Conservation (phyloP, 2,888 invertebrate genomes). For the Drosophila lacicola region DNA sequence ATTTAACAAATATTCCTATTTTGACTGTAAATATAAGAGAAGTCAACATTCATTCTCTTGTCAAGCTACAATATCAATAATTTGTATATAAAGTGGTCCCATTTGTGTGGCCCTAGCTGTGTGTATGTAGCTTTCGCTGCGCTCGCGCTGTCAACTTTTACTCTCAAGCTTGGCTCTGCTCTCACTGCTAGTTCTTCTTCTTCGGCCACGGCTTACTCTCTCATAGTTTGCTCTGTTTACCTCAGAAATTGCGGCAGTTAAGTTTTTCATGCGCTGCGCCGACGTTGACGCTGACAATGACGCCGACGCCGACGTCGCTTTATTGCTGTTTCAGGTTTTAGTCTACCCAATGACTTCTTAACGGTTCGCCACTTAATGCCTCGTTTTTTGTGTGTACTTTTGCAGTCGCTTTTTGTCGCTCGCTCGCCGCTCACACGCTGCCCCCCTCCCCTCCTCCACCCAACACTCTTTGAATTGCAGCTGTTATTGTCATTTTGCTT, state of each 20-base stretch:
- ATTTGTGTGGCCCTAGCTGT: background rate
- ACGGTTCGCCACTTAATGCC: constrained; percentile 78
- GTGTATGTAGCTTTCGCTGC: constrained; percentile 50
- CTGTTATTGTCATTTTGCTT: constrained; percentile 79
- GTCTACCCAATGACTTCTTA: constrained; percentile 76
- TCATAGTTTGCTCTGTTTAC: constrained; percentile 71
- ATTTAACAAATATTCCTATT: no score
- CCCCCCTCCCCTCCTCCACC: no score
- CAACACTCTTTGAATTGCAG: constrained; percentile 54
- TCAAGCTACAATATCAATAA: no score
- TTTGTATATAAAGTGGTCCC: background rate
- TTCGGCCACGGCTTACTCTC: constrained; percentile 2
- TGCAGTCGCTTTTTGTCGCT: constrained; percentile 37
- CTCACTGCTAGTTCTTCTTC: constrained; percentile 24
- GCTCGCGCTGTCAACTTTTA: constrained; percentile 65
- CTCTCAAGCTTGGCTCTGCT: constrained; percentile 56
- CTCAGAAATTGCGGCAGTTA: constrained; percentile 66
- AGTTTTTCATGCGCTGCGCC: constrained; percentile 25
- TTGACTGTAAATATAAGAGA: no score
- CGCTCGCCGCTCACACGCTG: constrained; percentile 26
- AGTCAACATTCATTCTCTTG: no score
- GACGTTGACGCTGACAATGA: constrained; percentile 4
- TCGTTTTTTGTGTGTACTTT: constrained; percentile 36
- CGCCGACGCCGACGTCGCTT: constrained; percentile 21
- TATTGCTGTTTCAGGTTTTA: constrained; percentile 65